Conservation (phyloP, 2,797 vertebrate species). For the Cossypha polioptera region DNA sequence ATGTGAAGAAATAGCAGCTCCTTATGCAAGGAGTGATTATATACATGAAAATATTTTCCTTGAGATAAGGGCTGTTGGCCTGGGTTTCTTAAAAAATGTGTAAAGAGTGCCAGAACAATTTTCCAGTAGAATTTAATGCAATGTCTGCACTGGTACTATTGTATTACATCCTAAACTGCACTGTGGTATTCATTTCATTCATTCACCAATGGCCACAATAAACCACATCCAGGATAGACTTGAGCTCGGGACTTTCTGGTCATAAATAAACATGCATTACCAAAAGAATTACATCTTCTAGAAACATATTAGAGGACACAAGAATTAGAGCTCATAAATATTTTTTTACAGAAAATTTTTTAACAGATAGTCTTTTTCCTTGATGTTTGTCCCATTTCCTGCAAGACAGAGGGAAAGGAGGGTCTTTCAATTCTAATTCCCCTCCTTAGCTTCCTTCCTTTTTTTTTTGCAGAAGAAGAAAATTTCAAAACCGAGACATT, state of each 20-base stretch:
- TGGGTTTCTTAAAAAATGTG: not conserved
- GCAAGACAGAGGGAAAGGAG: not conserved
- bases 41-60: not conserved
- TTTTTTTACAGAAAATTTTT: not conserved
- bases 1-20: not conserved
- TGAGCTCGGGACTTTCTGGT: not conserved
- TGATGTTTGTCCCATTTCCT: not conserved
- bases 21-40: not conserved
- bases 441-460: not conserved
- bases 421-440: not conserved
- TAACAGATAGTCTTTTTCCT: not conserved
- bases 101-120: not conserved
- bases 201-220: not conserved
- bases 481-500: not conserved
- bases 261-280: not conserved
- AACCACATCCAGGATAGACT: not conserved
- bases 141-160: not conserved
- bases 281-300: not conserved
- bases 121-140: not conserved
- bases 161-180: not conserved
- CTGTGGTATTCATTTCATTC: not conserved
- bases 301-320: not conserved
- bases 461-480: not conserved
- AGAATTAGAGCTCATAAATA: not conserved
- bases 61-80: not conserved